phyloP scores from a whole-genome alignment of 2,113 vertebrate genomes.

The Eulacestoma nigropectus region DNA sequence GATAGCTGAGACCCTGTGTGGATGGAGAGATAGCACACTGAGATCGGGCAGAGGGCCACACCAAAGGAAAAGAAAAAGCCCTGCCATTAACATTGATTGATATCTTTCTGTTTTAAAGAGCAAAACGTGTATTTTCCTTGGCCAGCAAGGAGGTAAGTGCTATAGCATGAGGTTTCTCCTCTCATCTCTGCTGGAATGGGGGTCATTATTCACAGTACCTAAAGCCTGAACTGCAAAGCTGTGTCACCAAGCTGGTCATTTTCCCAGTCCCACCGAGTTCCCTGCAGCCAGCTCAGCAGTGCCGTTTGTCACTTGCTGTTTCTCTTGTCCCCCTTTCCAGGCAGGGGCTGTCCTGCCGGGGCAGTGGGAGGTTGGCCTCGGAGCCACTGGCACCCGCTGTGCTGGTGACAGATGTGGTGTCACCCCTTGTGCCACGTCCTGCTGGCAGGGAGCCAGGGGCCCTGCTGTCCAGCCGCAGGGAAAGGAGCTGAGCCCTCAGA shows the following conservation, averaged over 20 bases:
- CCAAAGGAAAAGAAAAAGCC: neutral
- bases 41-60: neutral
- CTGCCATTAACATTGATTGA: neutral
- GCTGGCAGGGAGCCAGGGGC: neutral
- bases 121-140: neutral
- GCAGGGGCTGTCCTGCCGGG: fast-evolving
- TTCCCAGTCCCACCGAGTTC: neutral
- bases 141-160: neutral
- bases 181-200: neutral
- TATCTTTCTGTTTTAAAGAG: slow-evolving; percentile 18
- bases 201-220: neutral
- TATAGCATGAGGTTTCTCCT: neutral
- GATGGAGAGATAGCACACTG: neutral
- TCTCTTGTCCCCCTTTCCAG: neutral
- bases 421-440: fast-evolving
- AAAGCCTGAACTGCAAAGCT: neutral
- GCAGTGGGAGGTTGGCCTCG: fast-evolving
- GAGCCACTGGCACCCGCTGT: neutral
- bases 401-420: neutral
- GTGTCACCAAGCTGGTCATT: fast-evolving
- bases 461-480: neutral
- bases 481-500: neutral
- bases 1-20: neutral
- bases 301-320: neutral
- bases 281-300: neutral